These are phyloP conservation scores for Embiotoca jacksoni DNA, from an alignment of 2,113 vertebrate species.

Conservation along the genomic window DNA sequence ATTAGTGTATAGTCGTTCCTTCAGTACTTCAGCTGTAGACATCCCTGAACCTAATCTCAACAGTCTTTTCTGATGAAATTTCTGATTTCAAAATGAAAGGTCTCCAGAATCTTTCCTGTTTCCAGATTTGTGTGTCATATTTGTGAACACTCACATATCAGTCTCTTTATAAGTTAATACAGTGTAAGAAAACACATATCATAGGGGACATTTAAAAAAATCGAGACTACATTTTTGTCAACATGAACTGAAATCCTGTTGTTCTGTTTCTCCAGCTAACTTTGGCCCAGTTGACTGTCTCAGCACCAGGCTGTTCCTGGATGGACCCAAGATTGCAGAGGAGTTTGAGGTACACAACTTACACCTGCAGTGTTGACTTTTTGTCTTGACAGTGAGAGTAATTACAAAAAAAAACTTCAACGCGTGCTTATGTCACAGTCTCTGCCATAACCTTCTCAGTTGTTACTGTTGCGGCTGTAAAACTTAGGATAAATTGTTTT, in stretches of 20 bases:
- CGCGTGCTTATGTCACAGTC: too few relatives aligned
- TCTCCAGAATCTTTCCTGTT: neutral
- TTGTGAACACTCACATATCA: neutral
- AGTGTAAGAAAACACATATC: too few relatives aligned
- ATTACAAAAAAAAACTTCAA: too few relatives aligned
- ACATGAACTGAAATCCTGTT: neutral
- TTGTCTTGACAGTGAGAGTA: too few relatives aligned
- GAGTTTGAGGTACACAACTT: slow-evolving; percentile 89
- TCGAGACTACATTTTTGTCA: neutral
- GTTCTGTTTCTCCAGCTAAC: slow-evolving; percentile 61
- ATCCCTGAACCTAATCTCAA: neutral
- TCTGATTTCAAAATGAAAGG: neutral
- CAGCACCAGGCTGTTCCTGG: slow-evolving; percentile 92
- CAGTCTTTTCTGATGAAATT: neutral
- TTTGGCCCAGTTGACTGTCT: slow-evolving; percentile 92
- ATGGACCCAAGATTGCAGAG: slow-evolving; percentile 94
- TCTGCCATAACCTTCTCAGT: too few relatives aligned
- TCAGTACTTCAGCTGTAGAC: neutral
- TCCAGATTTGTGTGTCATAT: neutral
- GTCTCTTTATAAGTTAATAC: too few relatives aligned
- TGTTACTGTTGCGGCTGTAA: too few relatives aligned
- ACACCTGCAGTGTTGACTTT: too few relatives aligned
- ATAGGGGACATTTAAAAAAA: too few relatives aligned
- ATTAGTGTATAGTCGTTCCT: slow-evolving; percentile 25
- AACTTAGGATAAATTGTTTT: too few relatives aligned